Conservation (phyloP, 2,113 vertebrate species). For the Eidolon helvum region DNA sequence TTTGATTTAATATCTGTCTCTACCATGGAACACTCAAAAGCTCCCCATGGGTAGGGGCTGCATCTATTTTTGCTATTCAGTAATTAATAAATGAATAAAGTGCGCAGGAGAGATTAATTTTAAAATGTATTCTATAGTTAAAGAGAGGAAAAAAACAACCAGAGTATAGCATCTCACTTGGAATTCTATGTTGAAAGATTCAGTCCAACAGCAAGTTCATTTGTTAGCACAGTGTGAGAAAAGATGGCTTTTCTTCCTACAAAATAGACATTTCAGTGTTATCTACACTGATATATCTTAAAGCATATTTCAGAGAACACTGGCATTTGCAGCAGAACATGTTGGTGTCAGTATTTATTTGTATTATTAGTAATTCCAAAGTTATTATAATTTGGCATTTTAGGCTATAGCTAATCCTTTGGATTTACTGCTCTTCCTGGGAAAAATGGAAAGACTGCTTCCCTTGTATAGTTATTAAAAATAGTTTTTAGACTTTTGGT, state of each 20-base stretch:
- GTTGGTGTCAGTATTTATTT: constrained; percentile 30
- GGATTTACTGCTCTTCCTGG: constrained; percentile 28
- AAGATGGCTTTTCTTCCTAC: background rate
- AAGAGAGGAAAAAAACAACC: background rate
- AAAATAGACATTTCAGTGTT: background rate
- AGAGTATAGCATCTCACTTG: background rate
- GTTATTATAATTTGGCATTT: constrained; percentile 1
- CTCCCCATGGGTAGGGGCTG: background rate
- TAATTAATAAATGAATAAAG: background rate
- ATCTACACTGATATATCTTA: background rate
- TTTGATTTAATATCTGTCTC: background rate
- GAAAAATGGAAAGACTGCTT: constrained; percentile 39
- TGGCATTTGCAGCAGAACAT: background rate
- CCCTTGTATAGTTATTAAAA: constrained; percentile 15
- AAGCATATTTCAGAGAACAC: background rate
- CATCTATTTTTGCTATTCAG: background rate
- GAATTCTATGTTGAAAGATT: constrained; percentile 20
- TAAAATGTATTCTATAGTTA: background rate
- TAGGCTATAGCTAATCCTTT: constrained; percentile 8
- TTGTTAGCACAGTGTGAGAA: background rate
- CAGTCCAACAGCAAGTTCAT: background rate
- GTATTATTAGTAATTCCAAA: background rate
- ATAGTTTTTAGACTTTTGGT: background rate
- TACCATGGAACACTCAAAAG: background rate
- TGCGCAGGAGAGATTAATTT: background rate